These are phyloP conservation scores for Mastigias papua DNA, from an alignment of 30 jellyfish, hydroid and myxozoan species.

Conservation along the genomic window DNA sequence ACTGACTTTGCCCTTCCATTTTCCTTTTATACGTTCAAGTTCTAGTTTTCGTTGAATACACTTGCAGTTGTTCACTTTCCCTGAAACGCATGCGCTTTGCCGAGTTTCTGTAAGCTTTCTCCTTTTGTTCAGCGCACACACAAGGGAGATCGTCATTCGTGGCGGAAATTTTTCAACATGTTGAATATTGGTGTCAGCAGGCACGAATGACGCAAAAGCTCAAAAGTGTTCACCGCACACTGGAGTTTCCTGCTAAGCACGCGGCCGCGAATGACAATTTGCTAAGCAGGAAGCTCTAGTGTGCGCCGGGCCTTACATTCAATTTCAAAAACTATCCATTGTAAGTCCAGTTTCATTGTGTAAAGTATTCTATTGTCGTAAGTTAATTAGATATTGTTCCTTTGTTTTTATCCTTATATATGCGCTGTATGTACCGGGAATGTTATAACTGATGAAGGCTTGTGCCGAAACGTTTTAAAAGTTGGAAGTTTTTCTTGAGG, in stretches of 20 bases:
- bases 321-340: no score
- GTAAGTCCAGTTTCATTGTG: no score
- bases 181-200: background rate
- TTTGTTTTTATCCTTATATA: no score
- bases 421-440: no score
- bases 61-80: background rate
- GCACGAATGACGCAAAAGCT: slow-evolving; percentile 17
- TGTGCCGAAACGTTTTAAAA: no score
- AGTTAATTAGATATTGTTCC: no score
- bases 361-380: no score
- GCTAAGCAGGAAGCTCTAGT: slow-evolving; percentile 33
- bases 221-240: background rate
- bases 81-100: slow-evolving; percentile 20
- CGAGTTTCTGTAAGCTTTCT: background rate
- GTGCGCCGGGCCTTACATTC: slow-evolving; percentile 42
- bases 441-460: no score
- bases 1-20: slow-evolving; percentile 18
- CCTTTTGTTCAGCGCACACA: slow-evolving; percentile 27
- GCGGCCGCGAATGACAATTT: slow-evolving; percentile 10
- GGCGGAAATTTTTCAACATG: slow-evolving; percentile 19
- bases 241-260: slow-evolving; percentile 13
- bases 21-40: no score
- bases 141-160: slow-evolving; percentile 19
- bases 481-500: no score
- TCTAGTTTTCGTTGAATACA: background rate